phyloP scores from a whole-genome alignment of 1,140 invertebrate species.

The Plutomurus gul region DNA sequence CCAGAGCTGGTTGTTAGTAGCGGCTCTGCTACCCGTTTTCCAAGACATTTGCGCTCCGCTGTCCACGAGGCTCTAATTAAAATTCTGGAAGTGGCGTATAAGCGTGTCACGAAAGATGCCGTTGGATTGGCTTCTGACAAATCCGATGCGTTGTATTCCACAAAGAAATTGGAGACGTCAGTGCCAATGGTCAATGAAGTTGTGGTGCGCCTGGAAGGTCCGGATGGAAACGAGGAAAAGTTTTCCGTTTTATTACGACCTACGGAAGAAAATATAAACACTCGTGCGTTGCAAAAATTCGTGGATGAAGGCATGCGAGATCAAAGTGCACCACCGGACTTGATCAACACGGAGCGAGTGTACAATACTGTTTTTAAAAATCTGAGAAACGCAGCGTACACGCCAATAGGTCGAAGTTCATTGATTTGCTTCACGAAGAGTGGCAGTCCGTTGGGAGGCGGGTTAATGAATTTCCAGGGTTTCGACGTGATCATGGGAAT shows the following conservation, averaged over 20 bases:
- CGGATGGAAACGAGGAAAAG: background rate
- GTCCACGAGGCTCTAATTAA: background rate
- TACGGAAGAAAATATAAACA: constrained; percentile 19
- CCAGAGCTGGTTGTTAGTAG: background rate
- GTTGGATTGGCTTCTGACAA: constrained; percentile 16
- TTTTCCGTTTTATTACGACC: background rate
- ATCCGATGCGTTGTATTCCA: background rate
- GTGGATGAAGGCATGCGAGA: background rate
- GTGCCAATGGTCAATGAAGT: background rate
- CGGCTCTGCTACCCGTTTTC: background rate
- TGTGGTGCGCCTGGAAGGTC: background rate
- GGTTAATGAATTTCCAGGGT: constrained; percentile 19
- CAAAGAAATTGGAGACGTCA: background rate
- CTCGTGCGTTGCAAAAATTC: background rate
- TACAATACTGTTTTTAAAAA: constrained; percentile 18
- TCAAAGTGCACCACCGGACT: background rate
- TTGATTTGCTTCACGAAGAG: background rate
- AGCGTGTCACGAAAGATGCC: background rate
- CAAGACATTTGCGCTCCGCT: background rate
- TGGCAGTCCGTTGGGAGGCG: background rate
- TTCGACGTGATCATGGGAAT: constrained; percentile 9
- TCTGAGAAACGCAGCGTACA: background rate
- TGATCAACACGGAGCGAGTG: constrained; percentile 3
- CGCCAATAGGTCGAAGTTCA: background rate
- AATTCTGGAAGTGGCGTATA: background rate